Percentiles rank a stretch among this genome's conserved stretches.
phyloP scores from a whole-genome alignment of 2,797 vertebrate species.

The Tadarida brasiliensis region DNA sequence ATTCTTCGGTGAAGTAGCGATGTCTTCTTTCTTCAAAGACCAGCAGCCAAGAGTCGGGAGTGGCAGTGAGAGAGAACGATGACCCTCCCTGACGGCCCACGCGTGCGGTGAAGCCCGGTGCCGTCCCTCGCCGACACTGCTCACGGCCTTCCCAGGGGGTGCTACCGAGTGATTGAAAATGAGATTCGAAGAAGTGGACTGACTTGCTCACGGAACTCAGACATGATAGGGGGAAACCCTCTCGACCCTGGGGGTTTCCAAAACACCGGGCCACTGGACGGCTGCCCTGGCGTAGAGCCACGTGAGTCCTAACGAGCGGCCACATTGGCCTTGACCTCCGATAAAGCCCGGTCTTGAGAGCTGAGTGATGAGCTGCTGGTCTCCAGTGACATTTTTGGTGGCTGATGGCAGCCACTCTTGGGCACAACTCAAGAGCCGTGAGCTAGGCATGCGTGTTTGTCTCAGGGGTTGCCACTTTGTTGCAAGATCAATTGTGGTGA shows the following conservation, averaged over 20 bases:
- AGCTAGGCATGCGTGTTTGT: fast-evolving
- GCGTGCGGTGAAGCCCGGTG: fast-evolving
- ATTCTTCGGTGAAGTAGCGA: background rate
- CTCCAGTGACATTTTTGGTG: background rate
- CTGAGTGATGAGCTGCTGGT: background rate
- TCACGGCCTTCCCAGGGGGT: background rate
- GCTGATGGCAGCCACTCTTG: no score
- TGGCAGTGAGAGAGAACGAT: no score
- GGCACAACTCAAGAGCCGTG: fast-evolving
- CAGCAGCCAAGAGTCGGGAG: fast-evolving
- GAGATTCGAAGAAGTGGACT: background rate
- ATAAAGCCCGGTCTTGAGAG: background rate
- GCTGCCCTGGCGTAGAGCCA: no score
- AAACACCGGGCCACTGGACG: fast-evolving
- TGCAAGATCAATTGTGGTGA: fast-evolving
- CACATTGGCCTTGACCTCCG: background rate
- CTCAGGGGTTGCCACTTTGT: background rate
- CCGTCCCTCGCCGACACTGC: fast-evolving
- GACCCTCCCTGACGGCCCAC: fast-evolving
- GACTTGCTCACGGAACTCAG: background rate
- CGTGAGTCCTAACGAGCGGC: background rate
- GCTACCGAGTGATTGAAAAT: background rate
- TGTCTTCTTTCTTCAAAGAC: background rate
- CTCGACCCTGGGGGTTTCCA: background rate
- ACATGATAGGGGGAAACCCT: background rate